Percentiles rank a stretch among this genome's conserved stretches.
Conservation (phyloP, 1,140 invertebrate genomes). For the Tetranychus urticae region DNA sequence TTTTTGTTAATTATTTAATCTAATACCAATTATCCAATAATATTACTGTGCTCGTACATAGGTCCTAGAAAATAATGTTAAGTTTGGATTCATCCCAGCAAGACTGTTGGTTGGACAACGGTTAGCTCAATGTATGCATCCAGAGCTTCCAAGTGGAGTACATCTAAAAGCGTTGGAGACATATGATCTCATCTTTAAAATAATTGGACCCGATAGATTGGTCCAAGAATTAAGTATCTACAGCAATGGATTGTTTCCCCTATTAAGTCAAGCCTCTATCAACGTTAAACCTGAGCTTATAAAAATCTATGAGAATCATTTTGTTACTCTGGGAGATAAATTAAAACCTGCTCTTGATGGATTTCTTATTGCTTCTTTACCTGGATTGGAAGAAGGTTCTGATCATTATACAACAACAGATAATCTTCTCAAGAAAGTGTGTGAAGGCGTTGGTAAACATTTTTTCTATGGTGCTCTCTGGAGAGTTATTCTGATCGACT, state of each 20-base stretch:
- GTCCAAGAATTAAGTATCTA: slow-evolving; percentile 68
- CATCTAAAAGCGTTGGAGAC: slow-evolving; percentile 81
- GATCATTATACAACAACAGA: slow-evolving; percentile 68
- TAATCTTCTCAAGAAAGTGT: slow-evolving; percentile 46
- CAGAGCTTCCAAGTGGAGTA: slow-evolving; percentile 63
- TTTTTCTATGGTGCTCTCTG: slow-evolving; percentile 72
- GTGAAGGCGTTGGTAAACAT: slow-evolving; percentile 44
- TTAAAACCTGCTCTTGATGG: slow-evolving; percentile 62
- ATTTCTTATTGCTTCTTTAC: slow-evolving; percentile 54
- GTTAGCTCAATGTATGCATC: slow-evolving; percentile 83
- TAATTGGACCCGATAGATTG: slow-evolving; percentile 56
- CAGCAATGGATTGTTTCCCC: slow-evolving; percentile 63
- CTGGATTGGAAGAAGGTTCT: slow-evolving; percentile 69
- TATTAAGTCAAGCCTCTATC: slow-evolving; percentile 70
- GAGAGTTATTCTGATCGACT: slow-evolving; percentile 60
- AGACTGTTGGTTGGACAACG: slow-evolving; percentile 74
- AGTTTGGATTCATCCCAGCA: slow-evolving; percentile 68
- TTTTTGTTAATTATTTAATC: background rate
- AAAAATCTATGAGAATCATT: slow-evolving; percentile 73
- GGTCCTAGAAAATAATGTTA: slow-evolving; percentile 44
- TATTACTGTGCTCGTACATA: slow-evolving; percentile 17
- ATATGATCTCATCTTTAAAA: slow-evolving; percentile 78
- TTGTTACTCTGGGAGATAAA: slow-evolving; percentile 54
- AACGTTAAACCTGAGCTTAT: slow-evolving; percentile 59
- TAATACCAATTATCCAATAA: slow-evolving; percentile 4